These are phyloP conservation scores for Seriola quinqueradiata DNA, from an alignment of 2,113 vertebrate species.

Conservation along the genomic window DNA sequence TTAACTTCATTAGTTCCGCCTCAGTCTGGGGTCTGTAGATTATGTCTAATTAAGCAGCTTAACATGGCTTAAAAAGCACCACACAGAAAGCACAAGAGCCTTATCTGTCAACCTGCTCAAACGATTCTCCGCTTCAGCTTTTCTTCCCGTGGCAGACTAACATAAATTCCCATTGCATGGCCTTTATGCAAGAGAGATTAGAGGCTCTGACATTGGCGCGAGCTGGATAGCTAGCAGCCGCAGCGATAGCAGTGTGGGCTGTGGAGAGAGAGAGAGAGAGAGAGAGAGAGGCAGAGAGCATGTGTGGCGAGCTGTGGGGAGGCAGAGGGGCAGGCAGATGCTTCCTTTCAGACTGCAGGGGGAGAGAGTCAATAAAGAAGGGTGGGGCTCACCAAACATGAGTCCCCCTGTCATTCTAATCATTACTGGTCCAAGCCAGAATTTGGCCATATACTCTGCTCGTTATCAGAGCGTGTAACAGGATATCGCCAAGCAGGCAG, in stretches of 20 bases:
- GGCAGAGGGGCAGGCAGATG: slow-evolving; percentile 60
- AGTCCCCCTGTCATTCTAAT: slow-evolving; percentile 45
- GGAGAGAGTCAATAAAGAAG: slow-evolving; percentile 60
- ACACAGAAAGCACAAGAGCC: slow-evolving; percentile 82
- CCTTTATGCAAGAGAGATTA: slow-evolving; percentile 83
- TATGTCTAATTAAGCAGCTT: slow-evolving; percentile 89
- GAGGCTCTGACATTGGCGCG: slow-evolving; percentile 66
- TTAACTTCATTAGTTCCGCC: slow-evolving; percentile 86
- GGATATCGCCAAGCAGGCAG: neutral
- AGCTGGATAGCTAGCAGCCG: slow-evolving; percentile 73
- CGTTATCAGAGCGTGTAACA: slow-evolving; percentile 30
- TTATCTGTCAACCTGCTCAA: slow-evolving; percentile 88
- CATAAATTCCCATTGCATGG: slow-evolving; percentile 79
- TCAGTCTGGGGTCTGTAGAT: slow-evolving; percentile 86
- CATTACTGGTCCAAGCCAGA: slow-evolving; percentile 17
- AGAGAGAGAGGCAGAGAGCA: slow-evolving; percentile 21
- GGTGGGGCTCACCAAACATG: slow-evolving; percentile 64
- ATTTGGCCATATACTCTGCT: slow-evolving; percentile 28
- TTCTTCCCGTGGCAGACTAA: slow-evolving; percentile 76
- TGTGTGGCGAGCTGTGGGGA: slow-evolving; percentile 55
- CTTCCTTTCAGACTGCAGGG: slow-evolving; percentile 67
- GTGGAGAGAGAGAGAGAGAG: slow-evolving; percentile 11
- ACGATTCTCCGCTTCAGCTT: slow-evolving; percentile 80
- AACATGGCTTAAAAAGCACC: slow-evolving; percentile 84
- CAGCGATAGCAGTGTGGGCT: slow-evolving; percentile 49